phyloP scores from a whole-genome alignment of 1,140 invertebrate genomes.

The Brachionus rotundiformis region DNA sequence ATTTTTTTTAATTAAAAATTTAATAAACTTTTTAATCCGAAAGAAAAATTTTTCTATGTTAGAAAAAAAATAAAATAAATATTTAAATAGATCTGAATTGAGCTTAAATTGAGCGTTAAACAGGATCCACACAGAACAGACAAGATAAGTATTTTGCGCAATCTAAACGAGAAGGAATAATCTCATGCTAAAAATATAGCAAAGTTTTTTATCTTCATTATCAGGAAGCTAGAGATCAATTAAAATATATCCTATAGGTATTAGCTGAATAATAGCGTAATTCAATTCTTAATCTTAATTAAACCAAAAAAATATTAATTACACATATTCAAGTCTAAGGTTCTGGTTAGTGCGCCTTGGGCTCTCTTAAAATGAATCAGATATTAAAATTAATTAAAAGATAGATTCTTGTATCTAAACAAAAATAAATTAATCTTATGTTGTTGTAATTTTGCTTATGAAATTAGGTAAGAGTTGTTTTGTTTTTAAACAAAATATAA shows the following conservation, averaged over 20 bases:
- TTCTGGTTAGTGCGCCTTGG: slow-evolving; percentile 1
- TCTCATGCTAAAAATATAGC: not conserved
- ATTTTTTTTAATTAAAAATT: not conserved
- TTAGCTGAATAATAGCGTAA: slow-evolving; percentile 5
- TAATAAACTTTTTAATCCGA: not conserved
- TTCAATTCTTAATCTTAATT: slow-evolving; percentile 21
- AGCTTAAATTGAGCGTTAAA: slow-evolving; percentile 2
- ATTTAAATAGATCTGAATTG: not conserved
- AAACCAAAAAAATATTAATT: slow-evolving; percentile 12
- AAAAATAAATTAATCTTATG: slow-evolving; percentile 39
- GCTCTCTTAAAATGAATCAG: slow-evolving; percentile 6
- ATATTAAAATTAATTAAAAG: slow-evolving; percentile 23
- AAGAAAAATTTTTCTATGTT: not conserved
- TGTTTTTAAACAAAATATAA: not conserved
- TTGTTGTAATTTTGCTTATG: not conserved
- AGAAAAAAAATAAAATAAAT: not conserved
- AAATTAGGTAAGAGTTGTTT: slow-evolving; percentile 41
- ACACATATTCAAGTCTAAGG: not conserved
- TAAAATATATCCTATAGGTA: slow-evolving; percentile 15
- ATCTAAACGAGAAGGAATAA: not conserved
- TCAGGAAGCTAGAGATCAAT: not conserved
- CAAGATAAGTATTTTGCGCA: not conserved
- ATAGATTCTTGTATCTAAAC: not conserved
- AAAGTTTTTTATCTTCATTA: not conserved
- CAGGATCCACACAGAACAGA: slow-evolving; percentile 1